phyloP scores from a whole-genome alignment of 1,140 invertebrate genomes.

The Latrodectus geometricus region DNA sequence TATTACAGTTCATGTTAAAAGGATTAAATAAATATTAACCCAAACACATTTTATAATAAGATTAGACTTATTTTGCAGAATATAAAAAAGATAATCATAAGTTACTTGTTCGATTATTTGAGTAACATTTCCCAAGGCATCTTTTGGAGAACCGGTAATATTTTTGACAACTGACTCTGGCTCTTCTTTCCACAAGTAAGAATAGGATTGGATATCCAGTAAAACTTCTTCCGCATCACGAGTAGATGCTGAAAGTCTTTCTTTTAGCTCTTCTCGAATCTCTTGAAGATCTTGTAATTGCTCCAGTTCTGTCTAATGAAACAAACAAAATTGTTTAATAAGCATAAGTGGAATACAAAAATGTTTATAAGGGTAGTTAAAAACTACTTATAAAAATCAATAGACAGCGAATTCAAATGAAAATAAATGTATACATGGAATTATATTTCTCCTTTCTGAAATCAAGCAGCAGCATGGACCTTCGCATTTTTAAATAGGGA shows the following conservation, averaged over 20 bases:
- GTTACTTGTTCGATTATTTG: constrained; percentile 46
- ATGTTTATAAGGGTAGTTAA: too few relatives aligned
- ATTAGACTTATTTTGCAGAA: neutral
- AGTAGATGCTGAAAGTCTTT: neutral
- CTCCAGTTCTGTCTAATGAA: constrained; percentile 29
- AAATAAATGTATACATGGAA: too few relatives aligned
- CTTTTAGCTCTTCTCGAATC: constrained; percentile 24
- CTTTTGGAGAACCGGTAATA: neutral
- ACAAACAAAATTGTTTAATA: neutral
- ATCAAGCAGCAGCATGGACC: too few relatives aligned
- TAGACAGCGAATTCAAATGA: too few relatives aligned
- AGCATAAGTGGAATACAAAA: too few relatives aligned
- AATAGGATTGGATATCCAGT: constrained; percentile 39
- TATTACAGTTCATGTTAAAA: too few relatives aligned
- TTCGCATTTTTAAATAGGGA: too few relatives aligned
- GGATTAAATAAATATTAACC: too few relatives aligned
- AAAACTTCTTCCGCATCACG: constrained; percentile 44
- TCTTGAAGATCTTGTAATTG: constrained; percentile 15
- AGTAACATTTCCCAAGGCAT: neutral
- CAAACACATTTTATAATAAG: too few relatives aligned
- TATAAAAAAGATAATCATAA: neutral
- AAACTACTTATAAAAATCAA: too few relatives aligned
- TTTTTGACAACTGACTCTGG: constrained; percentile 27
- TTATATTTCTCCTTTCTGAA: too few relatives aligned
- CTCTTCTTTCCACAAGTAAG: constrained; percentile 51